Evolutionary conservation across 2,888 invertebrate genomes (phyloP), one percentile per base, ranked within the genome.

Genomic region (Podabrus alpinus): DNA sequence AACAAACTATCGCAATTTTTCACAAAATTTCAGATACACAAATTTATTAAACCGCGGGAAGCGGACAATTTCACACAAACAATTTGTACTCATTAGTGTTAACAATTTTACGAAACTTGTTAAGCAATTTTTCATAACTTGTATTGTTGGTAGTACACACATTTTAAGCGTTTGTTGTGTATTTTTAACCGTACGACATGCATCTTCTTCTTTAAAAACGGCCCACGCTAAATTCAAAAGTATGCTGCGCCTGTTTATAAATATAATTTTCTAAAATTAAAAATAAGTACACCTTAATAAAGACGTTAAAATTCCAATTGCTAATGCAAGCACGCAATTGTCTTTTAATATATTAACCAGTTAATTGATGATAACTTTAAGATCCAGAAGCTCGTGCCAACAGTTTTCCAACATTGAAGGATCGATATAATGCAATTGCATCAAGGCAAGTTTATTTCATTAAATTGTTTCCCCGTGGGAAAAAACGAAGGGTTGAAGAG

Each of bases 61-160:
- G n/a, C 45, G 45, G 45, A n/a, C 45, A 45, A n/a, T 45, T 45
- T 66, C 59, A 19, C 15, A 66, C 13, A 61, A 61, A 67, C 71
- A 66, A 71, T 71, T 71, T 71, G 71, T 71, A 66, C 71, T 71
- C 59, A 71, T 71, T 70, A 74, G 67, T 74, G 74, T 71, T 68
- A 71, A 71, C 74, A 74, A 71, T 71, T 71, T 29, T 68, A 74
- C 68, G 45, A 71, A 70, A 71, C 71, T 71, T 68, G 19, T 68
- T 68, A 67, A 67, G 71, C 71, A 66, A 70, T 71, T 70, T 74
- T 74, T 74, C 74, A 74, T 70, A 71, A 68, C 17, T 67, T 29
- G 71, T 61, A 64, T 64, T 64, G 21, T 64, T 64, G n/a, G 13
- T 19, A n/a, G 17, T 60, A 13, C 21, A 21, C 45, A 45, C 45